Evolutionary conservation across 2,113 vertebrate species (phyloP).

Genomic region (Brienomyrus brachyistius): DNA sequence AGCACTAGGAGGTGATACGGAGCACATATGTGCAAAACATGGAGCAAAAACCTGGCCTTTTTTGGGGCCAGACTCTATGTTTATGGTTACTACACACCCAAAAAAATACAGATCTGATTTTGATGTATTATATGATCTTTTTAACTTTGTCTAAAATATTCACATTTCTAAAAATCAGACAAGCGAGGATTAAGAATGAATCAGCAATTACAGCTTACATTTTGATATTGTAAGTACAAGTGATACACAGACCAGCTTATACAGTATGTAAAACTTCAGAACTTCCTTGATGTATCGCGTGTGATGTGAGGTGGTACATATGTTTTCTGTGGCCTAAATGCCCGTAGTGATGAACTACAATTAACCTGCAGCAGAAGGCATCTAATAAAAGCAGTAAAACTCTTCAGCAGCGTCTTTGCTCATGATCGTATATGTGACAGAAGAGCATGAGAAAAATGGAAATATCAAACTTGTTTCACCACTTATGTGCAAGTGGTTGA

Average conservation of each 20-base stretch:
- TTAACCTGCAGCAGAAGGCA: not conserved
- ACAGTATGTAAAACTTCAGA: not conserved
- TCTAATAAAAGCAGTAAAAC: not conserved
- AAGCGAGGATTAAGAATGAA: not conserved
- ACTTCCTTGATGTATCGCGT: not conserved
- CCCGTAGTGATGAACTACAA: not conserved
- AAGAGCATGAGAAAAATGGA: not conserved
- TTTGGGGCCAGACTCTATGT: not conserved
- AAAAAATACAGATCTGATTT: not conserved
- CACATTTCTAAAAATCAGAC: not conserved
- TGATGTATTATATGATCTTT: not conserved
- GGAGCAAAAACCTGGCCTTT: not conserved
- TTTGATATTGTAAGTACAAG: not conserved
- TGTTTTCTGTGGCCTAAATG: not conserved
- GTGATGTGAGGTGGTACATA: not conserved
- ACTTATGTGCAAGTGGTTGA: not conserved
- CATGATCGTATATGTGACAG: not conserved
- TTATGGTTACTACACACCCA: not conserved
- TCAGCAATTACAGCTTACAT: not conserved
- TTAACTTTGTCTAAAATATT: not conserved
- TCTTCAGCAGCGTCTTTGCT: not conserved
- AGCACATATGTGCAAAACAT: not conserved
- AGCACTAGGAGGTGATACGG: not conserved
- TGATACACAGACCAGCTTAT: not conserved
- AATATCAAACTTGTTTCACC: not conserved